Conservation (phyloP, 1,140 invertebrate genomes). For the Aethina tumida region DNA sequence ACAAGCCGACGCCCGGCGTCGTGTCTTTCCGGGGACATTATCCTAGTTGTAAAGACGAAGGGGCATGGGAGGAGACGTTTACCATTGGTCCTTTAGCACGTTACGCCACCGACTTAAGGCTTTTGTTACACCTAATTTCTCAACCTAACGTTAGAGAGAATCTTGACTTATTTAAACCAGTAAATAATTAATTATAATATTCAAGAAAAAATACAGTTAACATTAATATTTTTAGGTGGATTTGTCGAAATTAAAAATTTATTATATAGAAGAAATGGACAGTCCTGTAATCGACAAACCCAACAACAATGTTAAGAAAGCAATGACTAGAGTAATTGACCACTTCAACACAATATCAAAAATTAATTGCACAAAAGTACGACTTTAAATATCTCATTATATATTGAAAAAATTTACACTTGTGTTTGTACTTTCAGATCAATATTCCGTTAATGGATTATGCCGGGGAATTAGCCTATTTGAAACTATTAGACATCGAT, state of each 20-base stretch:
- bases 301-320: slow-evolving; percentile 53
- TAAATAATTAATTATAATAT: slow-evolving; percentile 10
- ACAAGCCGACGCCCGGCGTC: slow-evolving; percentile 62
- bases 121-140: slow-evolving; percentile 51
- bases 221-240: slow-evolving; percentile 45
- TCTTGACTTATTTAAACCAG: slow-evolving; percentile 20
- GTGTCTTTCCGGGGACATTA: slow-evolving; percentile 43
- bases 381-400: no score
- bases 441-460: slow-evolving; percentile 49
- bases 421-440: slow-evolving; percentile 36
- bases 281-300: slow-evolving; percentile 51
- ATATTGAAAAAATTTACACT: no score
- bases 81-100: slow-evolving; percentile 71
- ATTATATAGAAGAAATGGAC: slow-evolving; percentile 67
- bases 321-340: slow-evolving; percentile 51
- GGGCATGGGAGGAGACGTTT: slow-evolving; percentile 37
- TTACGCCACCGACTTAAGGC: slow-evolving; percentile 60
- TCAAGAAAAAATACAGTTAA: neutral
- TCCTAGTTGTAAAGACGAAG: slow-evolving; percentile 16
- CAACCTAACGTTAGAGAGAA: slow-evolving; percentile 16
- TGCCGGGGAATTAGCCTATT: slow-evolving; percentile 46
- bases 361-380: slow-evolving; percentile 47
- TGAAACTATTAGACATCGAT: slow-evolving; percentile 45
- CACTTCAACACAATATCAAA: slow-evolving; percentile 48
- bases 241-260: slow-evolving; percentile 59